These are phyloP conservation scores for Danio aesculapii DNA, from an alignment of 2,797 vertebrate genomes.

Conservation along the genomic window DNA sequence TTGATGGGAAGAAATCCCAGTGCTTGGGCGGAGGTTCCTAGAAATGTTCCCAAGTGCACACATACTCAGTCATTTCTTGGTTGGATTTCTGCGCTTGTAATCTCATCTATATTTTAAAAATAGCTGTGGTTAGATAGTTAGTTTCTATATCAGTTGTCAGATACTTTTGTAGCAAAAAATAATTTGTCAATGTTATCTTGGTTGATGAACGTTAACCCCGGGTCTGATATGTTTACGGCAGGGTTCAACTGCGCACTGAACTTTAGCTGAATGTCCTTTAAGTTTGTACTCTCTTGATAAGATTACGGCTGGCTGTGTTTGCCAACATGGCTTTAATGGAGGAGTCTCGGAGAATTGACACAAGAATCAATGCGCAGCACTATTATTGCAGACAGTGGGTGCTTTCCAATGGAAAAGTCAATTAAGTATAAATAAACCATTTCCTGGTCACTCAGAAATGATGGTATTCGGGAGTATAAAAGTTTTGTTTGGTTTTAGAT, in stretches of 20 bases:
- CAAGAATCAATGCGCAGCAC: background rate
- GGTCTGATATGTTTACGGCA: background rate
- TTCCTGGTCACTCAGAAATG: background rate
- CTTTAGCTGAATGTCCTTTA: constrained; percentile 20
- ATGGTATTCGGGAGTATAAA: background rate
- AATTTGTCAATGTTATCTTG: background rate
- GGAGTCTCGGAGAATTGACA: background rate
- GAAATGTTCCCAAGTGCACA: background rate
- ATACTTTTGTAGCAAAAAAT: background rate
- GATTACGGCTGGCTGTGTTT: constrained; percentile 25
- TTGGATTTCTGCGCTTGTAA: background rate
- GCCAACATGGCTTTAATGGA: constrained; percentile 18
- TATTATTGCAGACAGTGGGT: background rate
- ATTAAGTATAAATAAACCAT: background rate
- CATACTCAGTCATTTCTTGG: background rate
- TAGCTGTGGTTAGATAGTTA: background rate
- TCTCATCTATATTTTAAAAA: constrained; percentile 10
- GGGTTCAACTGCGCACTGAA: background rate
- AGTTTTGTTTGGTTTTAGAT: background rate
- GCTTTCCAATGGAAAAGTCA: background rate
- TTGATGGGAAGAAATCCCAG: background rate
- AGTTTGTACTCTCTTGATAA: constrained; percentile 28
- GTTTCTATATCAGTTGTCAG: background rate
- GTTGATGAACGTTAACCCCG: background rate
- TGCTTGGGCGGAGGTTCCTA: background rate